phyloP scores from a whole-genome alignment of 2,888 invertebrate genomes.

The Adelognathus sp. region DNA sequence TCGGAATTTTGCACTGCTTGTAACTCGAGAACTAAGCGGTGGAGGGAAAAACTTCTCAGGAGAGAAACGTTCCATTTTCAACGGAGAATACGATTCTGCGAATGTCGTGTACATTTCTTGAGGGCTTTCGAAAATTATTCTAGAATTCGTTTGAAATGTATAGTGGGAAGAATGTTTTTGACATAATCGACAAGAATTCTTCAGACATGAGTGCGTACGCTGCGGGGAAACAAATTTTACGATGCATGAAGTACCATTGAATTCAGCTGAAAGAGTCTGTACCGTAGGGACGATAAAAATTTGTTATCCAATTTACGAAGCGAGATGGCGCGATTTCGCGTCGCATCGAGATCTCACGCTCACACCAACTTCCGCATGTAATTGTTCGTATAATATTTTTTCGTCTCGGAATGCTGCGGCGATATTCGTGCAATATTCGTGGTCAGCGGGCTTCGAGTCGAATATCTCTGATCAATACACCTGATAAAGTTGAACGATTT shows the following conservation, averaged over 20 bases:
- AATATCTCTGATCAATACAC: constrained; percentile 10
- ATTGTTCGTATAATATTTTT: neutral
- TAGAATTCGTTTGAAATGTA: neutral
- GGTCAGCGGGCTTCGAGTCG: neutral
- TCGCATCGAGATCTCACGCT: neutral
- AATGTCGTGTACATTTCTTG: too few relatives aligned
- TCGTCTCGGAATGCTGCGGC: neutral
- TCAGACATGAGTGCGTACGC: neutral
- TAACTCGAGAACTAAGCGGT: too few relatives aligned
- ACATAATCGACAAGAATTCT: neutral
- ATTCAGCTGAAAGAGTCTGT: neutral
- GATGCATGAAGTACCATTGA: neutral
- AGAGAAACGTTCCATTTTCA: too few relatives aligned
- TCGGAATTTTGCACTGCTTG: too few relatives aligned
- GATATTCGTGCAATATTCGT: neutral
- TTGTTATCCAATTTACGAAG: neutral
- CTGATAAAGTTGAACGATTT: constrained; percentile 7
- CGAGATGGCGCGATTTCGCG: neutral
- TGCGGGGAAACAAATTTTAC: neutral
- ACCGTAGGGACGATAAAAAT: neutral
- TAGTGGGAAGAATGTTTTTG: neutral
- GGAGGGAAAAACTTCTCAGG: too few relatives aligned
- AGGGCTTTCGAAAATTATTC: too few relatives aligned
- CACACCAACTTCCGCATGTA: neutral
- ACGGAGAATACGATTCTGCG: too few relatives aligned